phyloP scores from a whole-genome alignment of 2,797 vertebrate genomes.

The Poliocrania exsul region DNA sequence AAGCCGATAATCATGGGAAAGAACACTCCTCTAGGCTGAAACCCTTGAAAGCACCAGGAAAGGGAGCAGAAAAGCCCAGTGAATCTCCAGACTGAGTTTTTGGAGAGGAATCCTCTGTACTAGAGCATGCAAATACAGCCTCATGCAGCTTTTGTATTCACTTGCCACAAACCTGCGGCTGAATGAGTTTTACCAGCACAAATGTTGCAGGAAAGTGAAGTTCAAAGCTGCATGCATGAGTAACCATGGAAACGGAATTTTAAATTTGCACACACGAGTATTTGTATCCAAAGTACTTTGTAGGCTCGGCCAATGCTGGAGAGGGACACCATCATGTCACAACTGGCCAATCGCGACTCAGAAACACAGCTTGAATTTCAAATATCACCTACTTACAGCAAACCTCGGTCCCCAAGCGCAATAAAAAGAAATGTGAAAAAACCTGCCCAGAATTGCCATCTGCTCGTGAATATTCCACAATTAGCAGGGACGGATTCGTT shows the following conservation, averaged over 20 bases:
- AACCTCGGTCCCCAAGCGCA: not conserved
- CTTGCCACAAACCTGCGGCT: constrained; percentile 7
- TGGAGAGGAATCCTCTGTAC: not conserved
- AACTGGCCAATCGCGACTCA: not conserved
- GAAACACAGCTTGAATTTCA: constrained; percentile 65
- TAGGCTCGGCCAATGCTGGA: constrained; percentile 19
- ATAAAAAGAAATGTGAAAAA: constrained; percentile 39
- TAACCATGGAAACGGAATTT: constrained; percentile 69
- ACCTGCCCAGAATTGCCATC: constrained; percentile 51
- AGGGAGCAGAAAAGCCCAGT: not conserved
- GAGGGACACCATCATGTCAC: constrained; percentile 17
- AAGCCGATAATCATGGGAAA: not conserved
- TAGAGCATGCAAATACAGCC: not conserved
- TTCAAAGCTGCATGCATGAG: constrained; percentile 63
- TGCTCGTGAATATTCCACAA: constrained; percentile 63
- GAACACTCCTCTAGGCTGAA: not conserved
- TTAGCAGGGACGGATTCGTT: constrained; percentile 19
- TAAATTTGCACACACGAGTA: constrained; percentile 53
- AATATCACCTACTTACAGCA: constrained; percentile 35
- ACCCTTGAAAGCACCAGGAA: not conserved
- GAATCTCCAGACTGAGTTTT: not conserved
- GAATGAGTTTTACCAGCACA: constrained; percentile 55
- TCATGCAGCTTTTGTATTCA: constrained; percentile 35
- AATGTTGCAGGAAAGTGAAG: constrained; percentile 62
- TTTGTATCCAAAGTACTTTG: constrained; percentile 56